phyloP scores from a whole-genome alignment of 2,888 invertebrate species.

The Synanthedon formicaeformis region DNA sequence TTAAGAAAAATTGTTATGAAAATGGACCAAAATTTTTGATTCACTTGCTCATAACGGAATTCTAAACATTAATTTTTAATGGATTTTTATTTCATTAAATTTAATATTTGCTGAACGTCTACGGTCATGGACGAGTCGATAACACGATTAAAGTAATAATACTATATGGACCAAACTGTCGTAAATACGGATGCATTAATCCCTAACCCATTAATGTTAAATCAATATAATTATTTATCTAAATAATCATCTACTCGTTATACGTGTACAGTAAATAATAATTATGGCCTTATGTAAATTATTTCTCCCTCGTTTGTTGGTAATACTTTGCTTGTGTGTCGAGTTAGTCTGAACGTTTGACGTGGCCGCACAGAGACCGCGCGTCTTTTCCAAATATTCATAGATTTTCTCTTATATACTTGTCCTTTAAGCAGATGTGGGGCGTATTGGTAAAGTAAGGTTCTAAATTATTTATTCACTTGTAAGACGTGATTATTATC shows the following conservation, averaged over 20 bases:
- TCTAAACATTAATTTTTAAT: no score
- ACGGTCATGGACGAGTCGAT: constrained; percentile 38
- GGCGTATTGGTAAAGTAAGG: no score
- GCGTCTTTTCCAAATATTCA: no score
- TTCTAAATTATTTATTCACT: no score
- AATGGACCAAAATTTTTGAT: no score
- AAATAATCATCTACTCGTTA: constrained; percentile 66
- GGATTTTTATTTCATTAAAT: no score
- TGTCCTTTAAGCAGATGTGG: no score
- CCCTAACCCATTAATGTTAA: constrained; percentile 61
- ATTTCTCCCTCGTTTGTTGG: constrained; percentile 49
- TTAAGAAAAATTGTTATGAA: no score
- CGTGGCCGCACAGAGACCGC: constrained; percentile 3
- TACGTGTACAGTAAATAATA: constrained; percentile 65
- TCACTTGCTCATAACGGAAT: no score
- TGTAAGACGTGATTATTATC: no score
- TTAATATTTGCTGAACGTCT: constrained; percentile 36
- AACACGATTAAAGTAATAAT: constrained; percentile 61
- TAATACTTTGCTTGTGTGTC: constrained; percentile 50
- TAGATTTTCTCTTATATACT: no score
- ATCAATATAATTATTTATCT: constrained; percentile 56
- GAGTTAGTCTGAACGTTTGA: constrained; percentile 7
- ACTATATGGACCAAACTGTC: constrained; percentile 70
- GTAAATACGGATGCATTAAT: constrained; percentile 64
- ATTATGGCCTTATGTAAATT: constrained; percentile 68